Evolutionary conservation across 2,797 vertebrate species (phyloP).

Genomic region (Gambelia wislizenii): DNA sequence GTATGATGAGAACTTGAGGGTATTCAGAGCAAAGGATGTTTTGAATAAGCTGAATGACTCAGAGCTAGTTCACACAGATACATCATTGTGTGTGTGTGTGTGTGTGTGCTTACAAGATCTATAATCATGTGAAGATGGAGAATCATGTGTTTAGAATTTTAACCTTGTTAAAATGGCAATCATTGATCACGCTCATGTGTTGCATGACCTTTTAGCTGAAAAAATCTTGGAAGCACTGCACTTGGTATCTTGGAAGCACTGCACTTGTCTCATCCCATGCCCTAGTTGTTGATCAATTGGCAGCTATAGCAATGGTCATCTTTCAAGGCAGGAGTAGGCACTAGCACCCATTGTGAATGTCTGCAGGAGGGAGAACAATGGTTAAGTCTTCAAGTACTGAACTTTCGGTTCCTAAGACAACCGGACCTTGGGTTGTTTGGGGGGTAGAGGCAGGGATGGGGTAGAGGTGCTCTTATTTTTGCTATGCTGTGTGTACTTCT

Average conservation of each 20-base stretch:
- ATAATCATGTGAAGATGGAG: slow-evolving; percentile 21
- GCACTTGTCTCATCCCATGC: background rate
- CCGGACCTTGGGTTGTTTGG: slow-evolving; percentile 35
- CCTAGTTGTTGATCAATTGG: background rate
- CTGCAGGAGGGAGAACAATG: background rate
- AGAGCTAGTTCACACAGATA: background rate
- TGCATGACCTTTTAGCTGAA: background rate
- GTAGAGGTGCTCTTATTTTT: slow-evolving; percentile 59
- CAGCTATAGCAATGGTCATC: background rate
- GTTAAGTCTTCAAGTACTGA: slow-evolving; percentile 32
- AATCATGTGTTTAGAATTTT: slow-evolving; percentile 19
- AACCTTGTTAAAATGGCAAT: slow-evolving; percentile 30
- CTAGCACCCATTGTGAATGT: background rate
- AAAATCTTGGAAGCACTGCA: slow-evolving; percentile 4
- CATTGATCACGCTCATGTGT: background rate
- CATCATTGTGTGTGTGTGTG: background rate
- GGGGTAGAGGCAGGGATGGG: slow-evolving; percentile 41
- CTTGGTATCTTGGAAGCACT: background rate
- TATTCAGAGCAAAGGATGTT: slow-evolving; percentile 59
- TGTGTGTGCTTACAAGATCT: background rate
- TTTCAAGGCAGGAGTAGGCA: background rate
- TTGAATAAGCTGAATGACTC: slow-evolving; percentile 35
- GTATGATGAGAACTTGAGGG: slow-evolving; percentile 57
- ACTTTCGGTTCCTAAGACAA: slow-evolving; percentile 36
- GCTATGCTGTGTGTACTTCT: slow-evolving; percentile 56